Base-by-base conservation (phyloP, 2,888 invertebrate species). In the Sarcophaga variegata region DNA sequence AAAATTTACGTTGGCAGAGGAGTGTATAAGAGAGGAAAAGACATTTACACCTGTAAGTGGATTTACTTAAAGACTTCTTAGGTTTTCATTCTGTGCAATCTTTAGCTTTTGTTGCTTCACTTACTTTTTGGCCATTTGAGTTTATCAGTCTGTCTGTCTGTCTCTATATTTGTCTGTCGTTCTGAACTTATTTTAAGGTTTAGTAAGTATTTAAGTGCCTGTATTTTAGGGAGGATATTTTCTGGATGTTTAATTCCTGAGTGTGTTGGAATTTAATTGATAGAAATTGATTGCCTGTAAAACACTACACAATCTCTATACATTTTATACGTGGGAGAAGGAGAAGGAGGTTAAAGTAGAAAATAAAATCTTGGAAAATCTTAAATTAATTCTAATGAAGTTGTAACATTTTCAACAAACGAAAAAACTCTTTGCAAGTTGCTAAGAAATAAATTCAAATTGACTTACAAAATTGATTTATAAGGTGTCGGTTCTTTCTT, bases 251-350 rank as follows among this genome's bases (percentile, higher is more conserved):
- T 37, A 85, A 80, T 74, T 80, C 84, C 76, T 75, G 59, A 60
- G 84, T 84, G 80, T 80, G 71, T 76, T 62, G 66, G 76, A 81
- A 83, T 81, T 85, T 75, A 85, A 81, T 71, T 81, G 71, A 66
- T 76, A 67, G 71, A 71, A 85, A 85, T 76, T 81, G 78, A n/a
- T 83, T 72, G 22, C 17, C n/a, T 62, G 62, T 54, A 54, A 54
- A 54, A 54, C 17, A 37, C 37, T 37, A 37, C 8, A 37, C 3
- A 37, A 10, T 10, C 37, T 10, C 37, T 10, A 37, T 37, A 37
- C 37, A 37, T 49, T 4, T 1, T 49, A 4, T 14, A 49, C 4
- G 3, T 49, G 12, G 49, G 14, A 12, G 49, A 3, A 2, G 14
- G 49, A 49, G 12, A 2, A 54, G 54, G 17, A 54, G 5, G 0